Evolutionary conservation across 2,797 vertebrate genomes (phyloP), one percentile per base, ranked within the genome.

Genomic region (Protosalanx chinensis): DNA sequence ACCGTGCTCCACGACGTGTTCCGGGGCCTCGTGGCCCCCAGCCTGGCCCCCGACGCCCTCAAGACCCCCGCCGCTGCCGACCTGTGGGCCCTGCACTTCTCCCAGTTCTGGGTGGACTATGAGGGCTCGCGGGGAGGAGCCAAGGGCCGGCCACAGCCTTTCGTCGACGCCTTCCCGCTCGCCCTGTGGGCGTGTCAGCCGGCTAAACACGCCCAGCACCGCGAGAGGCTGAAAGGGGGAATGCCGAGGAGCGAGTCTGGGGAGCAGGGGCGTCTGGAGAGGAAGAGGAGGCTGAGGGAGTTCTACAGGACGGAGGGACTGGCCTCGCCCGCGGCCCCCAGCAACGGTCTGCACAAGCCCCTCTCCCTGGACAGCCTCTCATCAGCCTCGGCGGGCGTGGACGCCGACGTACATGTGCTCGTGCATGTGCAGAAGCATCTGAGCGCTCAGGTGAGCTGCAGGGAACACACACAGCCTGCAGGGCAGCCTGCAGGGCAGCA

Each of bases 101-200:
- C 97, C 35, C 98, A 99, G 79, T 99, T 99, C 88, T 99, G 98
- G 98, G 91, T 98, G 77, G 98, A 99, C 90, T 99, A 95, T 0
- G 98, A 98, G 88, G 95, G 95, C 72, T 92, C 86, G 0, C 94
- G 91, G 30, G 94, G 93, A 35, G 95, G 95, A 12, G 41, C 41
- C 41, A 96, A 94, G 73, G 96, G 96, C 6, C 88, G 97, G 3
- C 97, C 97, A 0, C 12, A 98, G 82, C 95, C 91, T 62, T 99
- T 98, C 62, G 93, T 99, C 59, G 98, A 99, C 81, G 95, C 98
- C 10, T 99, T 99, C 76, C 98, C 98, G 0, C 93, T 99, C 66
- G 95, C 95, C 0, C 49, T 98, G 80, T 99, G 98, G 98, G 93
- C 96, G 29, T 96, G 96, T 85, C 95, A 97, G 82, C 97, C 98